A percentile compares a stretch with the other conserved stretches of the same genome.
Conservation (phyloP, 2,113 vertebrate genomes). For the Taurulus bubalis region DNA sequence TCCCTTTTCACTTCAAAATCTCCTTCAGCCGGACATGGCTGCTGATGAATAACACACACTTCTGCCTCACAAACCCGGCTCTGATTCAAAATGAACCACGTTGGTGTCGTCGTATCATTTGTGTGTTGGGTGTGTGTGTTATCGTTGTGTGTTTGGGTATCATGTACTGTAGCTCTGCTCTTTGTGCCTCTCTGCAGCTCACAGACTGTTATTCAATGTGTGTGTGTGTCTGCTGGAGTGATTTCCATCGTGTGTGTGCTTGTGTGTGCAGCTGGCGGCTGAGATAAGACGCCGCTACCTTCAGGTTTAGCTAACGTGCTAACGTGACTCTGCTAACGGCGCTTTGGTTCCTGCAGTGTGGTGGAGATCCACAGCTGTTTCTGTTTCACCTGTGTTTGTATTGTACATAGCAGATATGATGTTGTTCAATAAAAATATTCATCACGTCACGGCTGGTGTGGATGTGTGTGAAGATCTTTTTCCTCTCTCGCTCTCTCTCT, state of each 20-base stretch:
- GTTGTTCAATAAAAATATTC: conserved; percentile 70
- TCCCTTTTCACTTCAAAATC: too few relatives aligned
- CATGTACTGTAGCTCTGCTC: conserved; percentile 19
- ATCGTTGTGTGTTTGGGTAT: background rate
- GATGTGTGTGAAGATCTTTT: background rate
- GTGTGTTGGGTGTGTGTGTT: too few relatives aligned
- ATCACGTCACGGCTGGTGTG: conserved; percentile 23
- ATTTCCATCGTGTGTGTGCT: background rate
- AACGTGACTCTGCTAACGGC: background rate
- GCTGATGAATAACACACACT: too few relatives aligned
- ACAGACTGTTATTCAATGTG: conserved; percentile 14
- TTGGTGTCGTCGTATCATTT: too few relatives aligned
- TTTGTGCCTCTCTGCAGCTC: conserved; percentile 53
- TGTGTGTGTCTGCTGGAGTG: background rate
- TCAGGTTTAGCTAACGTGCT: background rate
- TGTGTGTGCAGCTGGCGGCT: background rate
- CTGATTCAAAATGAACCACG: too few relatives aligned
- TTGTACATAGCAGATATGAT: conserved; percentile 47
- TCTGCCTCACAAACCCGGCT: too few relatives aligned
- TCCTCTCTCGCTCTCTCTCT: background rate
- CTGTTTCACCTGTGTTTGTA: conserved; percentile 58
- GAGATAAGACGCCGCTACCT: background rate
- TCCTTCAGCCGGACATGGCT: too few relatives aligned
- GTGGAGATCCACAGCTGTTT: conserved; percentile 24
- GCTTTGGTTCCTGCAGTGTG: background rate